A percentile compares a stretch with the other conserved stretches of the same genome.
These are phyloP conservation scores for Turritopsis dohrnii DNA, from an alignment of 30 jellyfish, hydroid and myxozoan species.

Conservation along the genomic window DNA sequence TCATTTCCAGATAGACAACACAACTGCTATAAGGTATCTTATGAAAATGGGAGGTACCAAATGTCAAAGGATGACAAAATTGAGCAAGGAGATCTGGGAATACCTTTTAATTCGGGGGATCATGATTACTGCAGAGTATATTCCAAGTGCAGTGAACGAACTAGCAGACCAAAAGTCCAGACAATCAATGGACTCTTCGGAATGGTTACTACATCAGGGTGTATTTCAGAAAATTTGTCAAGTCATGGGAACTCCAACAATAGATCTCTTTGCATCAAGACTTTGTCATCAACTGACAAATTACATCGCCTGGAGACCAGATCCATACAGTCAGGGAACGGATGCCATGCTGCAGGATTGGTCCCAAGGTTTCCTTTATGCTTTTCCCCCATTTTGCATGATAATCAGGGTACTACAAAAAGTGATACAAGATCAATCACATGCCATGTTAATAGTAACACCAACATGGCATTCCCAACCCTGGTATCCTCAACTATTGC, in stretches of 20 bases:
- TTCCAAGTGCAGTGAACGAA: neutral
- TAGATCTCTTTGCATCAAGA: slow-evolving; percentile 7
- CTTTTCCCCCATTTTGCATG: slow-evolving; percentile 8
- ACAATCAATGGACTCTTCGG: neutral
- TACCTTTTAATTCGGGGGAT: neutral
- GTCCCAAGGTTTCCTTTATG: neutral
- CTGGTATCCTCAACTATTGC: slow-evolving; percentile 9
- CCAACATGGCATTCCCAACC: slow-evolving; percentile 8
- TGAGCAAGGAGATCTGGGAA: neutral
- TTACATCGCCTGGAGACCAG: neutral
- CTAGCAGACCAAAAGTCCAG: slow-evolving; percentile 3
- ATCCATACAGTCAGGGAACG: slow-evolving; percentile 16
- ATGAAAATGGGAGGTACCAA: too few relatives aligned
- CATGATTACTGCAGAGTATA: slow-evolving; percentile 10
- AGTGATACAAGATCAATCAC: neutral
- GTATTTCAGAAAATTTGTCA: slow-evolving; percentile 1
- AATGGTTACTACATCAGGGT: neutral
- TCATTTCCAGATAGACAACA: too few relatives aligned
- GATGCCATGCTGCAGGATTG: slow-evolving; percentile 10
- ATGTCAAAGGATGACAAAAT: too few relatives aligned
- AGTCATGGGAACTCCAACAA: neutral
- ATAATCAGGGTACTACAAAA: neutral
- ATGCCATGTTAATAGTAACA: neutral
- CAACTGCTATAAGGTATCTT: too few relatives aligned
- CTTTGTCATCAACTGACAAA: slow-evolving; percentile 4